These are phyloP conservation scores for Mionectes macconnelli DNA, from an alignment of 2,113 vertebrate genomes.

Conservation along the genomic window DNA sequence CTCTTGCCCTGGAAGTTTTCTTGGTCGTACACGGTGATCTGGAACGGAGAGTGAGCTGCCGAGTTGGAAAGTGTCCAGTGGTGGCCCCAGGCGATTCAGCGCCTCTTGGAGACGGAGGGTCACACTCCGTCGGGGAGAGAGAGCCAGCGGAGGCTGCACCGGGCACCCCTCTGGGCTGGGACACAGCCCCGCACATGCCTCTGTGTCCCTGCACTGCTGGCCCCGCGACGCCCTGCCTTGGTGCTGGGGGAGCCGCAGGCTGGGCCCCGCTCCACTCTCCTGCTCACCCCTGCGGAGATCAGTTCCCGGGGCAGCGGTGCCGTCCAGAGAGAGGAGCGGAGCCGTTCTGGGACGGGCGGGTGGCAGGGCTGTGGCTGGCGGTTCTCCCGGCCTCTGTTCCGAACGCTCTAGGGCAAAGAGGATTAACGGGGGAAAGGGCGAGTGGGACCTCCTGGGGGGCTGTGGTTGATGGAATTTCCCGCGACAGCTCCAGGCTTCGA, in stretches of 20 bases:
- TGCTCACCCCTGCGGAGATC: constrained; percentile 46
- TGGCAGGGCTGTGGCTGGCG: constrained; percentile 49
- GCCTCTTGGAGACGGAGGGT: background rate
- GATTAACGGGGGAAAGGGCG: constrained; percentile 34
- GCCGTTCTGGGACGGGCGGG: constrained; percentile 14
- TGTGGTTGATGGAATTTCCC: background rate
- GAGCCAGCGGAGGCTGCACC: background rate
- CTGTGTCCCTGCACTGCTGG: constrained; percentile 32
- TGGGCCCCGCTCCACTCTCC: constrained; percentile 34
- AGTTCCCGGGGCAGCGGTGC: constrained; percentile 36
- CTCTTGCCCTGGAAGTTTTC: constrained; percentile 95
- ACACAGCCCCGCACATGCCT: background rate
- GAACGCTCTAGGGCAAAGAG: constrained; percentile 61
- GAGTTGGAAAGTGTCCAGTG: background rate
- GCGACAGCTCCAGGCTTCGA: background rate
- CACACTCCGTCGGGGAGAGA: background rate
- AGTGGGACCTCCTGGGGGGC: background rate
- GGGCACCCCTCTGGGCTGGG: background rate
- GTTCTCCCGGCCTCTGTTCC: constrained; percentile 57
- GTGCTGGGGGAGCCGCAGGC: background rate
- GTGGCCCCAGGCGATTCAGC: background rate
- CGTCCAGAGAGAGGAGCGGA: constrained; percentile 44
- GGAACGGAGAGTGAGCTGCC: constrained; percentile 23
- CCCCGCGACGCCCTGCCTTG: background rate
- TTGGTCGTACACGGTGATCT: constrained; percentile 95